A percentile compares a stretch with the other conserved stretches of the same genome.
These are phyloP conservation scores for Drosophila dunni DNA, from an alignment of 1,140 invertebrate species.

Conservation along the genomic window DNA sequence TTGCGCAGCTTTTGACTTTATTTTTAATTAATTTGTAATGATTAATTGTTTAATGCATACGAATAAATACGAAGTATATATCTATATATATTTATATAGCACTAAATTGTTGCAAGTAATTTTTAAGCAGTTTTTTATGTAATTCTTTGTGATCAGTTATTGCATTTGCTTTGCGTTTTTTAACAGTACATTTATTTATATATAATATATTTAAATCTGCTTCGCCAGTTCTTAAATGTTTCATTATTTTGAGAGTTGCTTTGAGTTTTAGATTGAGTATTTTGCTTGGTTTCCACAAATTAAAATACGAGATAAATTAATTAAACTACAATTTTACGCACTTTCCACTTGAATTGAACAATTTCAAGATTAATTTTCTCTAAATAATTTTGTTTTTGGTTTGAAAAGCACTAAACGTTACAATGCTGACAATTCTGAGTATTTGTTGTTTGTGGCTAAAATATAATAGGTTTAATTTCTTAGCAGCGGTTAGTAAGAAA, in stretches of 20 bases:
- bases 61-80: slow-evolving; percentile 67
- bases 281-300: slow-evolving; percentile 56
- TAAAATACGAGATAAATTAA: slow-evolving; percentile 70
- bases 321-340: slow-evolving; percentile 67
- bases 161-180: slow-evolving; percentile 65
- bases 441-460: slow-evolving; percentile 58
- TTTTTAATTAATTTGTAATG: slow-evolving; percentile 38
- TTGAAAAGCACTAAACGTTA: slow-evolving; percentile 71
- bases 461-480: slow-evolving; percentile 52
- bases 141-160: slow-evolving; percentile 62
- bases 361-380: slow-evolving; percentile 37
- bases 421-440: slow-evolving; percentile 60
- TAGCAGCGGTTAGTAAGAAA: slow-evolving; percentile 69
- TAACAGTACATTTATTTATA: slow-evolving; percentile 60
- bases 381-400: slow-evolving; percentile 62
- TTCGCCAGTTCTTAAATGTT: slow-evolving; percentile 56
- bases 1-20: slow-evolving; percentile 50
- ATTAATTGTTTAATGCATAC: slow-evolving; percentile 65
- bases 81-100: slow-evolving; percentile 69
- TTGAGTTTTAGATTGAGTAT: slow-evolving; percentile 73
- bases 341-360: slow-evolving; percentile 32
- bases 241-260: slow-evolving; percentile 33
- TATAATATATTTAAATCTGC: slow-evolving; percentile 60
- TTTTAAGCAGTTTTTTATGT: slow-evolving; percentile 71
- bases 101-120: slow-evolving; percentile 73